phyloP scores from a whole-genome alignment of 2,797 vertebrate genomes.

The Urosaurus nigricauda region DNA sequence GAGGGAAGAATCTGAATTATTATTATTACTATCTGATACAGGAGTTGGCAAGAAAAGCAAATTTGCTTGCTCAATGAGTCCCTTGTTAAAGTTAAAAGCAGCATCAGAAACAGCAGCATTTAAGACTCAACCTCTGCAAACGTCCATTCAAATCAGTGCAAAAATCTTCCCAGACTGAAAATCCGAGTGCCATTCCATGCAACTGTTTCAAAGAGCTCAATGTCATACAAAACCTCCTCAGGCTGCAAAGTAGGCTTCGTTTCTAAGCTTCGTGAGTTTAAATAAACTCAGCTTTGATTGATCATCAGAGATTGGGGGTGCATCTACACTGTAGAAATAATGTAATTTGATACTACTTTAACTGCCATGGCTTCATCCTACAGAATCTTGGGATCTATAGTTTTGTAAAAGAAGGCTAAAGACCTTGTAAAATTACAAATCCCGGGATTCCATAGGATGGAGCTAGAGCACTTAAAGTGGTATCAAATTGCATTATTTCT shows the following conservation, averaged over 20 bases:
- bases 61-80: not conserved
- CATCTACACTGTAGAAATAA: no score
- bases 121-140: not conserved
- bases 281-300: not conserved
- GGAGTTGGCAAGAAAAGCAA: not conserved
- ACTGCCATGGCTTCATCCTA: no score
- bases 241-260: not conserved
- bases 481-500: no score
- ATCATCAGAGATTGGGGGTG: not conserved
- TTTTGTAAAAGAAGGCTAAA: no score
- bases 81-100: not conserved
- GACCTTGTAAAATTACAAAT: no score
- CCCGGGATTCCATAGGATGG: no score
- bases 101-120: not conserved
- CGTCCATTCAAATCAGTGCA: not conserved
- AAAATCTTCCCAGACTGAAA: not conserved
- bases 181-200: not conserved
- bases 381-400: no score
- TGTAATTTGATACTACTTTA: no score
- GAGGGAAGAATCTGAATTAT: slow-evolving; percentile 13
- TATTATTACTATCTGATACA: not conserved
- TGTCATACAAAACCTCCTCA: no score
- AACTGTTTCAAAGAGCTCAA: not conserved
- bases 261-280: not conserved
- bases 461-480: no score